Conservation (phyloP, 2,888 invertebrate genomes). For the Cryptocheilus praepositus region DNA sequence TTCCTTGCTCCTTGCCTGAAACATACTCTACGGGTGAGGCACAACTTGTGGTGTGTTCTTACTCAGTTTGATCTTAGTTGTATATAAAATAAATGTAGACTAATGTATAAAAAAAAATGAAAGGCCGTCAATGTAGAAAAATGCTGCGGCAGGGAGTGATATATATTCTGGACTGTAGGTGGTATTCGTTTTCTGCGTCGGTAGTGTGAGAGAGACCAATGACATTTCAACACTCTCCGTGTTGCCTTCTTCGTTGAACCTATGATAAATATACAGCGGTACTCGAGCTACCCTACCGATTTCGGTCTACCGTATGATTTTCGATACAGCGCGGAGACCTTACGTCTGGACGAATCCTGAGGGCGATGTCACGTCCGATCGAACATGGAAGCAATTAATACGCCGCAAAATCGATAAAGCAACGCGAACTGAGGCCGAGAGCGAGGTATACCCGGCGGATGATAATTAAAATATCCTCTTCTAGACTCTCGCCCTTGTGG, state of each 20-base stretch:
- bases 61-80: constrained; percentile 57
- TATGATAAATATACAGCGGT: too few relatives aligned
- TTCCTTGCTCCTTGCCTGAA: constrained; percentile 89
- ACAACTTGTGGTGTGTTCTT: constrained; percentile 74
- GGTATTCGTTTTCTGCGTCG: too few relatives aligned
- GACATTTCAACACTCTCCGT: too few relatives aligned
- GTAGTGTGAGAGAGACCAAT: too few relatives aligned
- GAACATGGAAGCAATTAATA: constrained; percentile 69
- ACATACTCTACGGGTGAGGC: constrained; percentile 75
- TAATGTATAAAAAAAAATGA: constrained; percentile 6
- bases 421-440: constrained; percentile 49
- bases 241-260: too few relatives aligned
- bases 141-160: too few relatives aligned
- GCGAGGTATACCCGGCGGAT: constrained; percentile 54
- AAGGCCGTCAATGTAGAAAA: neutral
- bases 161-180: too few relatives aligned
- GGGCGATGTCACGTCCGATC: constrained; percentile 53
- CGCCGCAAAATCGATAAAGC: constrained; percentile 64
- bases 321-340: too few relatives aligned
- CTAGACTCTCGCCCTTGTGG: constrained; percentile 53
- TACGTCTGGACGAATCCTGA: constrained; percentile 1
- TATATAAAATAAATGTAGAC: constrained; percentile 28
- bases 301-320: too few relatives aligned
- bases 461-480: constrained; percentile 74
- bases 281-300: too few relatives aligned